These are phyloP conservation scores for Aramus guarauna DNA, from an alignment of 2,113 vertebrate species.

Conservation along the genomic window DNA sequence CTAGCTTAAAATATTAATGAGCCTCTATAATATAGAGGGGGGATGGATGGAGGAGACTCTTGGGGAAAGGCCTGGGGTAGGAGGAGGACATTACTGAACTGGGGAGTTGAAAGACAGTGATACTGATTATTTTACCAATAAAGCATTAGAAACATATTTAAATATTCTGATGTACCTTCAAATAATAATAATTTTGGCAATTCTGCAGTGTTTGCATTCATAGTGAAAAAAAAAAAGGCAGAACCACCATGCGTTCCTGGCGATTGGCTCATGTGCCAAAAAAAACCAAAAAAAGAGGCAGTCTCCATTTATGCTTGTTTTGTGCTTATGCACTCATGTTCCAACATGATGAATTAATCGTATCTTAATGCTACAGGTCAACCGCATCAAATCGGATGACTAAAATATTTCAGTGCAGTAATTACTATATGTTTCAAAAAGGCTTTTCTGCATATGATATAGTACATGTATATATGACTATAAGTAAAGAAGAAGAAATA, in stretches of 20 bases:
- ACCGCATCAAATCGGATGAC: background rate
- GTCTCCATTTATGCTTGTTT: background rate
- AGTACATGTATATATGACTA: background rate
- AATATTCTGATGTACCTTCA: background rate
- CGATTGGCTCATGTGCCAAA: background rate
- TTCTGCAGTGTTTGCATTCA: background rate
- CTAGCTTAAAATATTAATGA: background rate
- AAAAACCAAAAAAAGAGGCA: background rate
- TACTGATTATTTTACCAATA: background rate
- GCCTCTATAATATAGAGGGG: background rate
- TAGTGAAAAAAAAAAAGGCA: background rate
- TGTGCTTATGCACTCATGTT: background rate
- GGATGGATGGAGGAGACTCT: background rate
- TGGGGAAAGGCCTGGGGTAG: background rate
- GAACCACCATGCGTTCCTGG: background rate
- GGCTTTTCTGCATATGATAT: background rate
- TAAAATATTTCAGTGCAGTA: background rate
- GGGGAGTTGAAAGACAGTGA: background rate
- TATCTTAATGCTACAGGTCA: background rate
- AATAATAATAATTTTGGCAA: background rate
- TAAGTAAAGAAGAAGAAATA: background rate
- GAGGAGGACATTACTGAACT: background rate
- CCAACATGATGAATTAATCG: background rate
- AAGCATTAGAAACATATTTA: background rate
- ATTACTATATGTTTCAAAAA: background rate